A percentile compares a stretch with the other conserved stretches of the same genome.
These are phyloP conservation scores for Hypsopygia costalis DNA, from an alignment of 2,888 invertebrate genomes.

Conservation along the genomic window DNA sequence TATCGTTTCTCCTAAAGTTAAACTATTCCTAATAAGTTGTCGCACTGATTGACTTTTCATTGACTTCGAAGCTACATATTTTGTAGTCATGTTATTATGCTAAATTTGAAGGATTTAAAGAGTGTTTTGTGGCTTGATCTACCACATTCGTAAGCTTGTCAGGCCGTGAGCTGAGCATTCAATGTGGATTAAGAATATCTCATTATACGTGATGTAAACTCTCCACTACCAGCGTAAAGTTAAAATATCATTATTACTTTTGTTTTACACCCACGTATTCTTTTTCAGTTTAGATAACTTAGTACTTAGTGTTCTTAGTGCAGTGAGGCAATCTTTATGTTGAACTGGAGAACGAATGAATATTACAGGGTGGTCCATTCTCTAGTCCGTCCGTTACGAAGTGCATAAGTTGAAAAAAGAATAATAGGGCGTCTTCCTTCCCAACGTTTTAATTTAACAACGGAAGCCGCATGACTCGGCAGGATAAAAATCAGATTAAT, in stretches of 20 bases:
- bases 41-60: slow-evolving; percentile 37
- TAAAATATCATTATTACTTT: slow-evolving; percentile 7
- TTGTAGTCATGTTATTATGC: slow-evolving; percentile 35
- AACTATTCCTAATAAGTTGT: slow-evolving; percentile 27
- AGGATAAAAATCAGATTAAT: slow-evolving; percentile 68
- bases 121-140: slow-evolving; percentile 34
- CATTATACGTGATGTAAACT: slow-evolving; percentile 14
- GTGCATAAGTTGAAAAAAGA: slow-evolving; percentile 35
- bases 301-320: neutral
- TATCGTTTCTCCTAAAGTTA: too few relatives aligned
- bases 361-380: slow-evolving; percentile 16
- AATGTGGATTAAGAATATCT: slow-evolving; percentile 39
- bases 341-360: too few relatives aligned
- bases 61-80: slow-evolving; percentile 24
- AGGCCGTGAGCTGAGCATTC: slow-evolving; percentile 35
- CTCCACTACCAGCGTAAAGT: slow-evolving; percentile 13
- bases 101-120: slow-evolving; percentile 41
- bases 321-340: too few relatives aligned
- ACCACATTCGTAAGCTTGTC: slow-evolving; percentile 35
- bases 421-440: slow-evolving; percentile 59
- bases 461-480: slow-evolving; percentile 74
- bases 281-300: neutral
- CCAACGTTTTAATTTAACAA: slow-evolving; percentile 65
- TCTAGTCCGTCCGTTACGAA: slow-evolving; percentile 27
- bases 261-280: neutral